Evolutionary conservation across 1,140 invertebrate species (phyloP).

Genomic region (Scaptodrosophila lebanonensis): DNA sequence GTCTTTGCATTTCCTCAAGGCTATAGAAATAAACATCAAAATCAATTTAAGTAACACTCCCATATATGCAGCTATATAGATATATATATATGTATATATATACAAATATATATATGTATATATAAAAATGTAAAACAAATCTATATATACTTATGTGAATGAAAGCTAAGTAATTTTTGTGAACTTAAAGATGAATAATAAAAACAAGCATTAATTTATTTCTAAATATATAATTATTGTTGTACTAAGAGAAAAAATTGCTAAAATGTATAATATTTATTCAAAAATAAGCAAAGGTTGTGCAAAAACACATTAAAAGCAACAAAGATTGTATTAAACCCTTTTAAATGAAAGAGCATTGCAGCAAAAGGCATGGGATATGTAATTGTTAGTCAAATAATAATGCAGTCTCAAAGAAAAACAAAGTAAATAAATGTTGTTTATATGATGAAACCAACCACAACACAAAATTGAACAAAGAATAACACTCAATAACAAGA

Average conservation of each 20-base stretch:
- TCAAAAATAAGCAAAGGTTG: slow-evolving; percentile 74
- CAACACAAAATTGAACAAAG: slow-evolving; percentile 38
- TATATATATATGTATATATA: slow-evolving; percentile 30
- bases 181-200: slow-evolving; percentile 52
- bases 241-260: slow-evolving; percentile 41
- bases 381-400: slow-evolving; percentile 62
- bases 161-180: slow-evolving; percentile 43
- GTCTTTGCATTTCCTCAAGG: too few species aligned
- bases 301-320: slow-evolving; percentile 70
- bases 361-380: slow-evolving; percentile 36
- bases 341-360: slow-evolving; percentile 26
- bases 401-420: slow-evolving; percentile 40
- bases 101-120: slow-evolving; percentile 36
- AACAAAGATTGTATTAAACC: slow-evolving; percentile 64
- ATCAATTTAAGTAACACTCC: slow-evolving; percentile 48
- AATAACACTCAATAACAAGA: slow-evolving; percentile 70
- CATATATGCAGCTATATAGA: slow-evolving; percentile 67
- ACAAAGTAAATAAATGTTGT: slow-evolving; percentile 23
- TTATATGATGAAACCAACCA: slow-evolving; percentile 33
- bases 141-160: slow-evolving; percentile 33
- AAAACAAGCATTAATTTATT: slow-evolving; percentile 69
- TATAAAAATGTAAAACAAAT: slow-evolving; percentile 14
- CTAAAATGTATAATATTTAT: slow-evolving; percentile 69
- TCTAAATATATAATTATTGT: slow-evolving; percentile 70
- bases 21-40: slow-evolving; percentile 27